Conservation (phyloP, 64 coral and sea anemone genomes). For the Pocillopora damicornis region DNA sequence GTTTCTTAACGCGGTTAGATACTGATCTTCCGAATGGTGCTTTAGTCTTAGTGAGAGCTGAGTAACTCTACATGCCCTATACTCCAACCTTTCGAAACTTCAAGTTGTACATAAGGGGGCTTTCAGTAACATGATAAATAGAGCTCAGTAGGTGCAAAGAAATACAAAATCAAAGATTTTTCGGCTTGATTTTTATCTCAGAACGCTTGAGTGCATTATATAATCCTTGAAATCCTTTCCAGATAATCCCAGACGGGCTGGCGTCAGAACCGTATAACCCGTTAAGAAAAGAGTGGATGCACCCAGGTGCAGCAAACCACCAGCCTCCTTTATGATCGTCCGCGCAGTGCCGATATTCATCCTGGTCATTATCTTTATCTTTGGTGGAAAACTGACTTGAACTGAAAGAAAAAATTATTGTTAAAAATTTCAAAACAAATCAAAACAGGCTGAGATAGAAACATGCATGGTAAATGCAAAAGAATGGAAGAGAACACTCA, state of each 20-base stretch:
- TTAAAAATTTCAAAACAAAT: background rate
- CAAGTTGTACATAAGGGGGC: no score
- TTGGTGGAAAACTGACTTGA: constrained; percentile 20
- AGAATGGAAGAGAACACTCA: no score
- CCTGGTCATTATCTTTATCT: constrained; percentile 22
- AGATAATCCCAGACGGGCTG: background rate
- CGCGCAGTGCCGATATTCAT: background rate
- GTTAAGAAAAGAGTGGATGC: constrained; percentile 15
- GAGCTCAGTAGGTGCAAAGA: no score
- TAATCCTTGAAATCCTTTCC: background rate
- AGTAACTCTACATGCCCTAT: no score
- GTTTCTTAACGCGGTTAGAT: no score
- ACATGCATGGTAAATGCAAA: no score
- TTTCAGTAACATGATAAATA: no score
- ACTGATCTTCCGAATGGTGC: no score
- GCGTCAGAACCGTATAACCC: background rate
- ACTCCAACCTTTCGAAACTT: no score
- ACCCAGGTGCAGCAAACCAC: constrained; percentile 25
- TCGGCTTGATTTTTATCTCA: background rate
- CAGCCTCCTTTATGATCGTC: background rate
- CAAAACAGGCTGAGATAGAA: no score
- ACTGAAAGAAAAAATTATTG: background rate
- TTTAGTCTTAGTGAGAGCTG: no score
- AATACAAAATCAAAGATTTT: background rate
- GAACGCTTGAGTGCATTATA: background rate